Percentiles rank a stretch among this genome's conserved stretches.
Conservation (phyloP, 2,888 invertebrate genomes). For the Hecatera dysodea region DNA sequence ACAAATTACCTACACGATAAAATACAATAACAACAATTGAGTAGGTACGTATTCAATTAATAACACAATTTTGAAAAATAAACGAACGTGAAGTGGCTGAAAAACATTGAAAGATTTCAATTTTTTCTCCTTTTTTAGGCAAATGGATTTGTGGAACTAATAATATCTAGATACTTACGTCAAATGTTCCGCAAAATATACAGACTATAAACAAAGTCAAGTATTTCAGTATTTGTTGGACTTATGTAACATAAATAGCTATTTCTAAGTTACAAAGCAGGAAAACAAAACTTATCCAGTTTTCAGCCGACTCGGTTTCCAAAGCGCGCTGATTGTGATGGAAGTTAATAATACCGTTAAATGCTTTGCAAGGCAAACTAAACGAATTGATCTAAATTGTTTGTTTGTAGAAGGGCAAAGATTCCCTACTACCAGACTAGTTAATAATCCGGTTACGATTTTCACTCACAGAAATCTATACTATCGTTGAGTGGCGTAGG, state of each 20-base stretch:
- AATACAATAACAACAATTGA: slow-evolving; percentile 24
- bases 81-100: background rate
- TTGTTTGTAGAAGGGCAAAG: background rate
- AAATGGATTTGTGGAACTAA: background rate
- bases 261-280: slow-evolving; percentile 46
- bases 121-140: background rate
- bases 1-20: slow-evolving; percentile 17
- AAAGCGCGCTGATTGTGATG: slow-evolving; percentile 23
- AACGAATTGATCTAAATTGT: slow-evolving; percentile 7
- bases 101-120: background rate
- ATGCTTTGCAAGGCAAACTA: slow-evolving; percentile 3
- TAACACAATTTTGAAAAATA: background rate
- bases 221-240: slow-evolving; percentile 17
- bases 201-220: slow-evolving; percentile 8
- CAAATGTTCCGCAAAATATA: slow-evolving; percentile 7
- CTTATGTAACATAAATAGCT: slow-evolving; percentile 37
- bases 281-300: slow-evolving; percentile 57
- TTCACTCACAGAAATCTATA: background rate
- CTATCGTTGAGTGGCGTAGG: background rate
- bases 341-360: slow-evolving; percentile 32
- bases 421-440: too few relatives aligned
- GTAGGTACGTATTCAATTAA: background rate
- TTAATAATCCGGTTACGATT: background rate
- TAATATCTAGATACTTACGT: background rate
- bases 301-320: slow-evolving; percentile 47